Evolutionary conservation across 2,888 invertebrate species (phyloP).

Genomic region (Acanthoscelides obtectus): DNA sequence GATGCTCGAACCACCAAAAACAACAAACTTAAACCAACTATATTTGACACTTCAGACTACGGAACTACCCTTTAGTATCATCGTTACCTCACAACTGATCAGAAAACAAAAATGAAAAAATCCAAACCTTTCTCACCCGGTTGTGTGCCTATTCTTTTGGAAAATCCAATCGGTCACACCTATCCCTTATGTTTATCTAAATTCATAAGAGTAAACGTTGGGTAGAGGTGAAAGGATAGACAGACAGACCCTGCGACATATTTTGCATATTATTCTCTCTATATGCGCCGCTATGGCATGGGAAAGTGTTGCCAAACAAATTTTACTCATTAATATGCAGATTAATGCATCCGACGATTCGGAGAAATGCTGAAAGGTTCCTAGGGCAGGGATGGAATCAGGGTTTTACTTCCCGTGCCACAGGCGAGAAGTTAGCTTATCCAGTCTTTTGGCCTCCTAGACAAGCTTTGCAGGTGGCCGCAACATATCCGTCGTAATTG

Average conservation of each 20-base stretch:
- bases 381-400: conserved; percentile 6
- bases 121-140: conserved; percentile 4
- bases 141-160: conserved; percentile 28
- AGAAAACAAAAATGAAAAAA: conserved; percentile 10
- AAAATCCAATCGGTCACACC: conserved; percentile 49
- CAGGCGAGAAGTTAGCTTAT: too few relatives aligned
- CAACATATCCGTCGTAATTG: too few relatives aligned
- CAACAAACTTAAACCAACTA: too few relatives aligned
- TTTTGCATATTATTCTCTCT: conserved; percentile 16
- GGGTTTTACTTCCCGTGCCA: too few relatives aligned
- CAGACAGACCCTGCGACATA: conserved; percentile 10
- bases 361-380: conserved; percentile 8
- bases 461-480: too few relatives aligned
- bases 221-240: conserved; percentile 8
- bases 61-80: not conserved
- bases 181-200: conserved; percentile 43
- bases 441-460: too few relatives aligned
- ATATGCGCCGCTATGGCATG: conserved; percentile 17
- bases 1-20: too few relatives aligned
- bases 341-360: conserved; percentile 25
- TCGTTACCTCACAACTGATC: not conserved
- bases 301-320: conserved; percentile 34
- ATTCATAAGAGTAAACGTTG: conserved; percentile 30
- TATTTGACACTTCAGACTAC: not conserved
- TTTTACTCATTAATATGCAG: conserved; percentile 30